Conservation (phyloP, 2,888 invertebrate genomes). For the Protula sp. region DNA sequence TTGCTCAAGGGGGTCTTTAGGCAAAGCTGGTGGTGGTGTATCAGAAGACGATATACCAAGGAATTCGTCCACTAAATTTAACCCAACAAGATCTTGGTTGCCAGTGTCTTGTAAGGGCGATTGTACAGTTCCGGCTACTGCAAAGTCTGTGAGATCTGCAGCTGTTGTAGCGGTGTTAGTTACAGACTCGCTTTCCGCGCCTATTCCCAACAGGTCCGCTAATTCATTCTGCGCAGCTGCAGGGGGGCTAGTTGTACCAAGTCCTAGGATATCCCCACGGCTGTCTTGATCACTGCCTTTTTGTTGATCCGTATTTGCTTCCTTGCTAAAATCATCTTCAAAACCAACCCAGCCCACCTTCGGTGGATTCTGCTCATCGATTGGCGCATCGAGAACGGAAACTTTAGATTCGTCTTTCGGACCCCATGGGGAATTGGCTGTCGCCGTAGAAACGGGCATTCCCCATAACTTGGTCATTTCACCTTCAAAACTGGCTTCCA, state of each 20-base stretch:
- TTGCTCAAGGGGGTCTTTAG: neutral
- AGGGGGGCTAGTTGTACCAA: neutral
- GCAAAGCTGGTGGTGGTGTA: neutral
- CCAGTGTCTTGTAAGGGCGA: neutral
- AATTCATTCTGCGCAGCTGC: neutral
- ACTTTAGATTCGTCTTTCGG: neutral
- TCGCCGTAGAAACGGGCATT: neutral
- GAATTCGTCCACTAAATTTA: slow-evolving; percentile 7
- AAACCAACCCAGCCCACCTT: slow-evolving; percentile 5
- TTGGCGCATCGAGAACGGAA: neutral
- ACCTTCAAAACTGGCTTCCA: slow-evolving; percentile 1
- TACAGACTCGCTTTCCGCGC: neutral
- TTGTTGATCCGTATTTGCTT: neutral
- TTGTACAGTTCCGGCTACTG: neutral
- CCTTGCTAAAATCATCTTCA: slow-evolving; percentile 6
- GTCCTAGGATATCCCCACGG: neutral
- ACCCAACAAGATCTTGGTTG: neutral
- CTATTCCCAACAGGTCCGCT: neutral
- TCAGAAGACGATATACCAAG: slow-evolving; percentile 2
- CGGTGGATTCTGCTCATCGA: neutral
- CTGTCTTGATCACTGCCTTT: neutral
- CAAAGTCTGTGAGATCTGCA: neutral
- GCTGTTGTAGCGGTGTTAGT: neutral
- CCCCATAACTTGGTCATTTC: slow-evolving; percentile 1
- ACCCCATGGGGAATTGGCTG: slow-evolving; percentile 3